Base-by-base conservation (phyloP, 2,888 invertebrate genomes). In the Ochropacha duplaris region DNA sequence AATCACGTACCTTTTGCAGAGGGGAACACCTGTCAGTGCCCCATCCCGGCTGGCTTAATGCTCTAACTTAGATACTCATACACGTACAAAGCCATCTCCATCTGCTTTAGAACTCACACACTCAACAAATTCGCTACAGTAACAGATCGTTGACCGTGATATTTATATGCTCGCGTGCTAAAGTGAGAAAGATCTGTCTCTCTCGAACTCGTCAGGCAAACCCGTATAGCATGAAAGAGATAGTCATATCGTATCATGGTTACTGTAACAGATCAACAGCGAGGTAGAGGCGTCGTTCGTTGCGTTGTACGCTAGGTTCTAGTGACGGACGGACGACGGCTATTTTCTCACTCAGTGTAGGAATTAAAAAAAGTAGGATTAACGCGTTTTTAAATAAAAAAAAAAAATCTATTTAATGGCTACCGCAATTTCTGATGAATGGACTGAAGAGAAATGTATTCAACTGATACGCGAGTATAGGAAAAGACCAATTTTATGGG, bases 401-500 rank as follows among this genome's bases (percentile, higher is more conserved):
- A n/a, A n/a, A n/a, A n/a, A n/a, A n/a, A n/a, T n/a, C n/a, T n/a
- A n/a, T n/a, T n/a, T n/a, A 14, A 34, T 34, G 34, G 34, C 34
- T 34, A 14, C 34, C 34, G 34, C 34, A 34, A 34, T 34, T 34
- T 2, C 14, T 34, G 34, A 34, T 34, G 34, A 14, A 14, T 34
- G 34, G 34, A 34, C 34, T 14, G 34, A 34, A 34, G 34, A 34
- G 2, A 34, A 34, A 34, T 34, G 34, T 34, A 34, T 34, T 14
- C 14, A 34, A 14, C 14, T 34, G 34, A 34, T 34, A 34, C 34
- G 34, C 34, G 34, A 34, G 14, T 34, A 34, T 34, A 34, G 34
- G 14, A 34, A 14, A 14, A 34, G 14, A 34, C 34, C 34, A 2
- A 34, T 14, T 34, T 34, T 34, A 34, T 34, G 34, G 86, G 79